These are phyloP conservation scores for Amphiduros pacificus DNA, from an alignment of 2,888 invertebrate genomes.

Conservation along the genomic window DNA sequence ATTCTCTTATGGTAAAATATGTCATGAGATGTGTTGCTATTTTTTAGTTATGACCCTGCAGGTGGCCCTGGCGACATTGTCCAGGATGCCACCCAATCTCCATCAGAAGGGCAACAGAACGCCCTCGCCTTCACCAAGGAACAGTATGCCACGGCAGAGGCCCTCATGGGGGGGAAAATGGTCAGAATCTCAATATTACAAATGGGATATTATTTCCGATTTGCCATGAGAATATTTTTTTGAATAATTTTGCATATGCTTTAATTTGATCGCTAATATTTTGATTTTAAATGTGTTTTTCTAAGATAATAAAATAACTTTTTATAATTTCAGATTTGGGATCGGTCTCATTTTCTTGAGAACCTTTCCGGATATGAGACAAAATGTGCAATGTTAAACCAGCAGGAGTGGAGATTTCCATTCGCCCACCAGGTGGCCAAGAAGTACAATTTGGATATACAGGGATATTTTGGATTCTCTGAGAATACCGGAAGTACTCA, in stretches of 20 bases:
- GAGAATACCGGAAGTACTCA: slow-evolving; percentile 23
- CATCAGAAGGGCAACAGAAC: neutral
- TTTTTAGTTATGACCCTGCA: too few relatives aligned
- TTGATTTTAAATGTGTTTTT: too few relatives aligned
- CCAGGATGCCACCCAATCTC: neutral
- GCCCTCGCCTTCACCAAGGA: slow-evolving; percentile 8
- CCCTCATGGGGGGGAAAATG: too few relatives aligned
- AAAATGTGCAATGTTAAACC: slow-evolving; percentile 21
- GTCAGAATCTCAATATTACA: too few relatives aligned
- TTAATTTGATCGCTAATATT: too few relatives aligned
- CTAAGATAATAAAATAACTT: too few relatives aligned
- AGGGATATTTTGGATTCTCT: slow-evolving; percentile 14
- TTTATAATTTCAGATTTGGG: slow-evolving; percentile 22
- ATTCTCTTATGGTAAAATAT: too few relatives aligned
- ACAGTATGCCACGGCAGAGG: slow-evolving; percentile 7
- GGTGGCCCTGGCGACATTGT: too few relatives aligned
- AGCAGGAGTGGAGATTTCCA: slow-evolving; percentile 14
- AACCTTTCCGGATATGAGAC: slow-evolving; percentile 29
- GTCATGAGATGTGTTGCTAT: too few relatives aligned
- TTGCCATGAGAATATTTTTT: too few relatives aligned
- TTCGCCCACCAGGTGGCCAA: slow-evolving; percentile 6
- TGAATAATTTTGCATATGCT: too few relatives aligned
- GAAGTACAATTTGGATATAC: slow-evolving; percentile 5
- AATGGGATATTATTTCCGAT: too few relatives aligned
- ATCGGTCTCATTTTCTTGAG: slow-evolving; percentile 27